Evolutionary conservation across 2,113 vertebrate genomes (phyloP).

Genomic region (Odontesthes bonariensis): DNA sequence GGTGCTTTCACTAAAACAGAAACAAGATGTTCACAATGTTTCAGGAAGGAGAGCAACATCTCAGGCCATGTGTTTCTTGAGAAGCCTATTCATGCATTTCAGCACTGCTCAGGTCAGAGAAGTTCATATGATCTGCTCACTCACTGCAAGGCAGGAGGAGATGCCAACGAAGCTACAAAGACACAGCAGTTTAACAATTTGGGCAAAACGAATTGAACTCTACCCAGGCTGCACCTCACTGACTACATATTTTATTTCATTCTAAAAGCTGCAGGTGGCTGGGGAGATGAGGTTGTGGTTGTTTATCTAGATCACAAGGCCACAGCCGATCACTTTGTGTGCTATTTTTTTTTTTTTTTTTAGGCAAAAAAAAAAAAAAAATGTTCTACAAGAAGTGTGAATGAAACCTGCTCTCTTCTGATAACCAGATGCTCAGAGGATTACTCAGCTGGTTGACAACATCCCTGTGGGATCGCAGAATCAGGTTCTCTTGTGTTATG

Average conservation of each 20-base stretch:
- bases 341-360: not conserved
- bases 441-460: slow-evolving; percentile 50
- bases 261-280: slow-evolving; percentile 16
- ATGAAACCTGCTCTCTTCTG: slow-evolving; percentile 26
- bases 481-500: slow-evolving; percentile 67
- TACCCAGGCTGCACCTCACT: not conserved
- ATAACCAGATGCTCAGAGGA: slow-evolving; percentile 46
- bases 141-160: slow-evolving; percentile 9
- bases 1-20: slow-evolving; percentile 35
- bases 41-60: slow-evolving; percentile 54
- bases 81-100: slow-evolving; percentile 58
- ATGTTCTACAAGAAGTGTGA: slow-evolving; percentile 16
- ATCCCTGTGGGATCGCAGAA: slow-evolving; percentile 54
- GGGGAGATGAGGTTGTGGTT: not conserved
- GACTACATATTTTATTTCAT: not conserved
- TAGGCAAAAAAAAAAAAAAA: slow-evolving; percentile 27
- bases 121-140: slow-evolving; percentile 45
- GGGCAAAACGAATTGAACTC: slow-evolving; percentile 16
- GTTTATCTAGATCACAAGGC: slow-evolving; percentile 14
- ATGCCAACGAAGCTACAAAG: slow-evolving; percentile 38
- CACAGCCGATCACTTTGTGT: slow-evolving; percentile 9
- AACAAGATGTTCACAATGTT: slow-evolving; percentile 50
- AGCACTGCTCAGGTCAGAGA: slow-evolving; percentile 42
- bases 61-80: slow-evolving; percentile 42
- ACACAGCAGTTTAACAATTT: slow-evolving; percentile 24